Evolutionary conservation across 2,113 vertebrate genomes (phyloP).

Genomic region (Plecturocebus donacophilus): DNA sequence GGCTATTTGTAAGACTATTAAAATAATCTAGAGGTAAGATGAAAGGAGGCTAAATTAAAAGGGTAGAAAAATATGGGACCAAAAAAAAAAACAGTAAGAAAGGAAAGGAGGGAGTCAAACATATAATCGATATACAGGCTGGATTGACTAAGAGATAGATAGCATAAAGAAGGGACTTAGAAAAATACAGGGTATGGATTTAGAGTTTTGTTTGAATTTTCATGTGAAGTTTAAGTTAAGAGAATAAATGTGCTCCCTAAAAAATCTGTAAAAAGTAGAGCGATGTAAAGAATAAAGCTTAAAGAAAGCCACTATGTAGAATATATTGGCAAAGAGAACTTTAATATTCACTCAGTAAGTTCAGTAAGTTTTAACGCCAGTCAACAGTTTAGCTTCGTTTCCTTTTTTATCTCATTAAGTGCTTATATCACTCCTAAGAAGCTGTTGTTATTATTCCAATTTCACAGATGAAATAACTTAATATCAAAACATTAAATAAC

Average conservation of each 20-base stretch:
- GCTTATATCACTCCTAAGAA: neutral
- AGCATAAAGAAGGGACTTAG: neutral
- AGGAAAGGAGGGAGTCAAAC: neutral
- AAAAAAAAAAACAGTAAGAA: neutral
- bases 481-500: neutral
- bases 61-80: neutral
- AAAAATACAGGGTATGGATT: neutral
- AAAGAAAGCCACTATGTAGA: neutral
- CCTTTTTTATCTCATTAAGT: neutral
- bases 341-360: neutral
- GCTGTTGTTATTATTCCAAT: neutral
- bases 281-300: neutral
- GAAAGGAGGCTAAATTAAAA: neutral
- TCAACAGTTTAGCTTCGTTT: neutral
- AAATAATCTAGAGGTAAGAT: neutral
- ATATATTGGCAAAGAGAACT: neutral
- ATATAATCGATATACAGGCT: neutral
- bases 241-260: neutral
- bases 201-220: no score
- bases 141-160: neutral
- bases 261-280: neutral
- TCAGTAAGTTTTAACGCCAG: neutral
- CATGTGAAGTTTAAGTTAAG: neutral
- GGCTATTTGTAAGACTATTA: neutral
- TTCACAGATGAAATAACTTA: conserved; percentile 24